Base-by-base conservation (phyloP, 2,888 invertebrate genomes). In the Volucella zonaria region DNA sequence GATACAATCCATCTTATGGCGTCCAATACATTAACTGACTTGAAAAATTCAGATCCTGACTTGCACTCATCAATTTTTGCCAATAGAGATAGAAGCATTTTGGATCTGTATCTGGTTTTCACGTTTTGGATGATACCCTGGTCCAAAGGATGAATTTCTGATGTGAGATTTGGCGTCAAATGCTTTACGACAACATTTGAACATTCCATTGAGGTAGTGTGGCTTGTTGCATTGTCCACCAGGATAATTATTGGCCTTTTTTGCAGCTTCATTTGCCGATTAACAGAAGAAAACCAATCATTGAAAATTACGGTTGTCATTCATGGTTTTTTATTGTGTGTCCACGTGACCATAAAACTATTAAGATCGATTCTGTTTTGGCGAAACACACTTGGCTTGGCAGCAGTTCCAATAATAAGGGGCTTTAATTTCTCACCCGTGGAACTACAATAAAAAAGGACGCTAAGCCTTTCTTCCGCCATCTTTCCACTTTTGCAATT, bases 401-500 rank as follows among this genome's bases (percentile, higher is more conserved):
- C 86, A 45, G 88, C 87, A 87, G 89, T 89, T 66, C 89, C 89
- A 82, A 89, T 89, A 43, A 90, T 87, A 38, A 90, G 49, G 12
- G 62, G 87, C 73, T 88, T 89, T 82, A 85, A 86, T 89, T 90
- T 90, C 86, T 89, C 88, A 62, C 89, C 90, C 85, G 70, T 86
- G 86, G 88, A 88, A 86, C 89, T 90, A 3, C 88, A 88, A 80
- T 88, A 88, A 45, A 90, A 87, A 52, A 90, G 80, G 54, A 90
- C 88, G 8, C 89, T 90, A 59, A 90, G 79, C 70, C 89, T 87
- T 47, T 87, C 87, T 74, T 89, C 88, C 31, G 87, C 87, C 14
- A 88, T 67, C 68, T 89, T 89, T 71, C 88, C 89, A 54, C 88
- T 88, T 6, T 47, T 70, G 85, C 88, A 89, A 58, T 88, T 88